Conservation (phyloP, 2,113 vertebrate species). For the Machaerirhynchus nigripectus region DNA sequence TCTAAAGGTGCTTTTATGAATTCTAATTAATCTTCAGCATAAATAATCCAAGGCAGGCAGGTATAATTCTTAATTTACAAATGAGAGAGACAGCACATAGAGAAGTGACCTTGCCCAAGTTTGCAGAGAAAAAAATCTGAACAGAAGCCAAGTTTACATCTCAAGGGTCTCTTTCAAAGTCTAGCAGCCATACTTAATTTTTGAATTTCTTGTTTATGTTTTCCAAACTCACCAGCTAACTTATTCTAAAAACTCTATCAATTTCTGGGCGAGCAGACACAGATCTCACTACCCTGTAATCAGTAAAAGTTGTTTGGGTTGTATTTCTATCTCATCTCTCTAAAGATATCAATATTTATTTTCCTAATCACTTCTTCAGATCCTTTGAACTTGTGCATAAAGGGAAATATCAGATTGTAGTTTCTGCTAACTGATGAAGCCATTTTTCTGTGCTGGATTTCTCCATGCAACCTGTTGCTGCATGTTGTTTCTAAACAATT, state of each 20-base stretch:
- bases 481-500: neutral
- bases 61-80: conserved; percentile 3
- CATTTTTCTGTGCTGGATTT: neutral
- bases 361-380: neutral
- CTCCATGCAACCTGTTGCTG: neutral
- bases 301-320: neutral
- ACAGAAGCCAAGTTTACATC: neutral
- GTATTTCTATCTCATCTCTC: neutral
- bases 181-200: neutral
- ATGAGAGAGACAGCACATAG: neutral
- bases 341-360: neutral
- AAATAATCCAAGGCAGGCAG: neutral
- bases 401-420: neutral
- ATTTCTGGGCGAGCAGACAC: neutral
- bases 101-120: neutral
- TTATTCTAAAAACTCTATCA: neutral
- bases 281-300: neutral
- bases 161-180: neutral
- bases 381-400: accelerated
- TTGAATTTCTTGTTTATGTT: neutral
- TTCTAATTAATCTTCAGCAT: neutral
- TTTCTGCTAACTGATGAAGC: neutral
- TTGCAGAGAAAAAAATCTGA: neutral
- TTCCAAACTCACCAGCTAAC: neutral
- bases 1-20: neutral